Conservation (phyloP, 2,113 vertebrate species). For the Varanus komodoensis region DNA sequence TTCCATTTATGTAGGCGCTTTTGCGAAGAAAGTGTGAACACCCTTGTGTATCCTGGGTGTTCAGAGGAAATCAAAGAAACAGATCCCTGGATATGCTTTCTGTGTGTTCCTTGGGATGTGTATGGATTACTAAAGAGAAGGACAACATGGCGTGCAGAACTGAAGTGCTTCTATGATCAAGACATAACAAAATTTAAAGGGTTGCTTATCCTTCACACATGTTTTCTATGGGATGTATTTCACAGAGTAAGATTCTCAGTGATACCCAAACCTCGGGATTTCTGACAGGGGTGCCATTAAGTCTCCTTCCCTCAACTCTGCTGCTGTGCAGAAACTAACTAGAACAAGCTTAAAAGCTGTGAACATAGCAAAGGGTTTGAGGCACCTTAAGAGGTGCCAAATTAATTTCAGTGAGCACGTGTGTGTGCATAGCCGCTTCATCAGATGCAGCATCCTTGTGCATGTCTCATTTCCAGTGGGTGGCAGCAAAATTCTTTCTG, state of each 20-base stretch:
- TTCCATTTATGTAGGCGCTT: conserved; percentile 38
- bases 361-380: no score
- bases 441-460: no score
- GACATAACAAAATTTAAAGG: neutral
- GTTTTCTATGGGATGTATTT: neutral
- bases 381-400: no score
- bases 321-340: neutral
- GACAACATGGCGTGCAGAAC: neutral
- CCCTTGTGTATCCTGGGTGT: conserved; percentile 43
- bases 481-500: conserved; percentile 22
- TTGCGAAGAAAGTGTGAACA: conserved; percentile 52
- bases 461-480: conserved; percentile 37
- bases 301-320: neutral
- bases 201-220: neutral
- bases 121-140: conserved; percentile 36
- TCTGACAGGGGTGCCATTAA: neutral
- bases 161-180: conserved; percentile 44
- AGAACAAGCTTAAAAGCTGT: neutral
- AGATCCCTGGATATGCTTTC: conserved; percentile 50
- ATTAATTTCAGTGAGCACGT: no score
- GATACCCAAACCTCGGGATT: neutral
- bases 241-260: neutral
- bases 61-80: conserved; percentile 21
- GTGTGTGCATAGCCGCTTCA: no score
- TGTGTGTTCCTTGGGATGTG: conserved; percentile 17